Evolutionary conservation across 53 echinoderm and acorn worm species (phyloP).

Genomic region (Antedon mediterranea): DNA sequence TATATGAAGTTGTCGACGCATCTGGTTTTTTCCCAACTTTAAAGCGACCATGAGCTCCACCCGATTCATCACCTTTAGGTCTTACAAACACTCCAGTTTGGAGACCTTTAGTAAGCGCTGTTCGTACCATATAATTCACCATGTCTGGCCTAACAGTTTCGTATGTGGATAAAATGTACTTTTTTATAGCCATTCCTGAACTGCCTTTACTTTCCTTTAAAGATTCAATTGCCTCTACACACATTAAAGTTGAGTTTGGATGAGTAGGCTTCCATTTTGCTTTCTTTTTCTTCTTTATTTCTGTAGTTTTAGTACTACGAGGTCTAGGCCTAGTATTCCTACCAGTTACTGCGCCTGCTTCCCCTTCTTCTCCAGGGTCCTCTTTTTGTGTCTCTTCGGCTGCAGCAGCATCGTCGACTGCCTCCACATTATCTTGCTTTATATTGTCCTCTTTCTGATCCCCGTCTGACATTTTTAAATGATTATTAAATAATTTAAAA

Average conservation of each 20-base stretch:
- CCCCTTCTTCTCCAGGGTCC: not conserved
- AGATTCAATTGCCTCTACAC: conserved; percentile 2
- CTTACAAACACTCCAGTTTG: not conserved
- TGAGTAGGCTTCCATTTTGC: not conserved
- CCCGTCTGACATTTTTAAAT: too few species aligned
- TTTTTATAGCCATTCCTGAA: not conserved
- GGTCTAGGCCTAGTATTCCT: not conserved
- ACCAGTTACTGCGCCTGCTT: not conserved
- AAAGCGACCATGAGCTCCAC: conserved; percentile 3
- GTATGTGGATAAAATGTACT: not conserved
- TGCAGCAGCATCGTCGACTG: too few species aligned
- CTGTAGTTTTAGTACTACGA: not conserved
- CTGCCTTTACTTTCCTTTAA: conserved; percentile 1
- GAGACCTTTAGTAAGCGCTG: not conserved
- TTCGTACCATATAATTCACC: not conserved
- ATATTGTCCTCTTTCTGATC: too few species aligned
- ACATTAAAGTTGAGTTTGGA: not conserved
- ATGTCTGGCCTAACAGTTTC: not conserved
- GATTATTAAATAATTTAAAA: too few species aligned
- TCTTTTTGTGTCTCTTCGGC: too few species aligned
- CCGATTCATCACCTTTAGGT: conserved; percentile 3
- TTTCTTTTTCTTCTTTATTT: not conserved
- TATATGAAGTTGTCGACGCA: not conserved
- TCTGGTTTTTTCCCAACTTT: conserved; percentile 2
- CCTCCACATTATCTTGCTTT: too few species aligned